Base-by-base conservation (phyloP, 2,797 vertebrate species). In the Botia almorhae region DNA sequence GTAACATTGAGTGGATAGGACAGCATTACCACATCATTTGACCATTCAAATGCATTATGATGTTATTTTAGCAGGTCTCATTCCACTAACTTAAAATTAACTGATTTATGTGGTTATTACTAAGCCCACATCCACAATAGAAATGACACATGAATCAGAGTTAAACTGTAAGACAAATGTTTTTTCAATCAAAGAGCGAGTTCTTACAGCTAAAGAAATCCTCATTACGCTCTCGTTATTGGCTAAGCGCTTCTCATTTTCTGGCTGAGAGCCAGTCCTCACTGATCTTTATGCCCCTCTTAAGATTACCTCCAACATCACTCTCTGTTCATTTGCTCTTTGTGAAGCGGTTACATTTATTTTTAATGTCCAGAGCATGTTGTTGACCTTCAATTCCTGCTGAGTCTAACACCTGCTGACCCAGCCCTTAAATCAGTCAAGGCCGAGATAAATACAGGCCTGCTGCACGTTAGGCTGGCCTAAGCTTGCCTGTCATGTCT, bases 201-300 rank as follows among this genome's bases (percentile, higher is more conserved):
- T 88, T 89, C 88, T 89, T 87, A 90, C 82, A 89, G 92, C 93
- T 94, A 93, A 92, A 92, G 91, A 90, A 89, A 90, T 91, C 91
- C 92, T 93, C 92, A 93, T 94, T 93, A 93, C 90, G 90, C 89
- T 92, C 91, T 92, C 90, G 91, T 94, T 93, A 93, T 90, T 92
- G 92, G 91, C 92, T 94, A 94, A 94, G 92, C 93, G 93, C 89
- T 89, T 92, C 91, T 92, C 92, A 92, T 94, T 94, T 93, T 92
- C 90, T 90, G 88, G 82, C 88, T 87, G 89, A 92, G 91, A 93
- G 90, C 91, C 87, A 88, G 87, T 88, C 90, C 89, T 91, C 89
- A 88, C 91, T 90, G 92, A 88, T 90, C 90, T 93, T 92, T 92
- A 90, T 92, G 89, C 89, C 91, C 89, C 91, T 92, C 87, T 78